Base-by-base conservation (phyloP, 2,888 invertebrate species). In the Lomographa bimaculata region DNA sequence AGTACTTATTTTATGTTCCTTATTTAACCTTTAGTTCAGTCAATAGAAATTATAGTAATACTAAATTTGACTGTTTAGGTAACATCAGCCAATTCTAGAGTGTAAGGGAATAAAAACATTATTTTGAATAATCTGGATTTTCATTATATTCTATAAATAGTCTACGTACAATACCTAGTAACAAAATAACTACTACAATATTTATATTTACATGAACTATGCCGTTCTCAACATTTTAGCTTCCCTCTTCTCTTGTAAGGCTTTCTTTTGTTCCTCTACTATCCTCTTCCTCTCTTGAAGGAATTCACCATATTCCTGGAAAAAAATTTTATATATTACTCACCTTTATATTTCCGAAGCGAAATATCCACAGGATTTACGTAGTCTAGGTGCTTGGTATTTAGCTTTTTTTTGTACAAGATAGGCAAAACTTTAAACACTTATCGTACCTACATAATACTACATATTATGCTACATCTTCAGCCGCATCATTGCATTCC, bases 171-270 rank as follows among this genome's bases (percentile, higher is more conserved):
- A 41, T 48, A 44, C 36, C 42, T 50, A 47, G 14, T 27, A 42
- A 24, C 32, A 36, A 36, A 32, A 35, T 39, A 25, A 32, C 39
- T 51, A 55, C n/a, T n/a, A 26, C 16, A 4, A 24, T 42, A 57
- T 50, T 41, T 45, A 51, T 43, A 46, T 6, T 26, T 34, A 16
- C n/a, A 9, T 7, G 11, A 45, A 36, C 57, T 79, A 81, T 5
- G 87, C 93, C 41, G 95, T 95, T 81, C 98, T 91, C 60, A 98
- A 91, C 93, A 98, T 93, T 89, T 97, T 98, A 0, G 97, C 95
- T 86, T 97, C 96, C 72, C 94, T 93, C 70, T 93, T 93, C 72
- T 96, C 97, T 81, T 95, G 93, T 34, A 98, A 73, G 59, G 93
- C 91, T 63, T 92, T 92, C 65, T 93, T 92, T 72, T 97, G 96